Base-by-base conservation (phyloP, 2,888 invertebrate species). In the Yponomeuta sedellus region DNA sequence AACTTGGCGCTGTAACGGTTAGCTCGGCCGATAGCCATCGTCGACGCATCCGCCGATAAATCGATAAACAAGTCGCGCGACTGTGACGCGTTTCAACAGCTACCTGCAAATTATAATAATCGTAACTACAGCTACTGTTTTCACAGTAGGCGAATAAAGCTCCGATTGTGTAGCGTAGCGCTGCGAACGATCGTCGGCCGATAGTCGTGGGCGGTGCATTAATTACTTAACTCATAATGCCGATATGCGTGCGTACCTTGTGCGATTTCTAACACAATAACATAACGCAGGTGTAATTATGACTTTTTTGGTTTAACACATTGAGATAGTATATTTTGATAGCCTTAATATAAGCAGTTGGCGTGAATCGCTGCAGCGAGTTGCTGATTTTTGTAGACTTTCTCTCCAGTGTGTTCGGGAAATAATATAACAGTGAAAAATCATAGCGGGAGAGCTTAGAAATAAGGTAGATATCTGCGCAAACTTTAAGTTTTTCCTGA, bases 161-260 rank as follows among this genome's bases (percentile, higher is more conserved):
- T 57, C 40, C 40, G 57, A 64, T 64, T 64, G 65, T 39, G 65
- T 39, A 22, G 19, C 16, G 65, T 39, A 22, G 19, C 16, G 39
- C 52, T 12, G 61, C 34, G 34, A 44, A 44, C 79, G 90, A 90
- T 90, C 79, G 88, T 85, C 85, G 85, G 82, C 70, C 74, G 89
- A 89, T 90, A 88, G 70, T 71, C 70, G 72, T 73, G 76, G 78
- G 78, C 76, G 74, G 75, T 77, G 81, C 80, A 83, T 86, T 88
- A 88, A 90, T 90, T 88, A 84, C 85, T 86, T 85, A 86, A 89
- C 87, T 83, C 85, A 82, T 85, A 87, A 89, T 86, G 84, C 85
- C 81, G 80, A 88, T 20, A 59, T 89, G 90, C 89, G 89, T 88
- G 86, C 77, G 79, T 79, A 83, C 80, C 76, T 79, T 77, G 80